Evolutionary conservation across 2,113 vertebrate species (phyloP), one percentile per base, ranked within the genome.

Genomic region (Grammomys surdaster): DNA sequence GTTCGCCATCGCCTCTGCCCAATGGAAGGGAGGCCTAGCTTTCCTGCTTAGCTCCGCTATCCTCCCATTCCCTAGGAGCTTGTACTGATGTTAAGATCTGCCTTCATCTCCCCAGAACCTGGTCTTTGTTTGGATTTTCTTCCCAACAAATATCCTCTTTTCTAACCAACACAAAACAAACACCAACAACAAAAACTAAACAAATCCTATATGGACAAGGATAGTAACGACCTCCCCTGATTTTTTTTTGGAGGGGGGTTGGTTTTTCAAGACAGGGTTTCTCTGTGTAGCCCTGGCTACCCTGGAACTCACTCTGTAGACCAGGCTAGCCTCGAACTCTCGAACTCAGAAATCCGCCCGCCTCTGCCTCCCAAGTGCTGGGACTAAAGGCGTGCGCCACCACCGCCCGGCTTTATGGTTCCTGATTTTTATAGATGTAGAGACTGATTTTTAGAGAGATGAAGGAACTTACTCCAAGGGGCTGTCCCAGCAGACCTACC

Each of bases 71-170:
- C n/a, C 80, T 33, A 7, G 33, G 17, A 77, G 22, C 77, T 46
- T 20, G 0, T 13, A n/a, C 63, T 70, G 10, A 26, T 28, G 36
- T n/a, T 11, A 67, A 40, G 26, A 10, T 12, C 56, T 43, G 40
- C 36, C 54, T 63, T 91, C 36, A 43, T 86, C 60, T 26, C 65
- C 36, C 63, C 5, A 16, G 67, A 56, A 72, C 20, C 78, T 46
- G n/a, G 51, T n/a, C 58, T 78, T 86, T 73, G 73, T n/a, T 93
- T 54, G 56, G 60, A 65, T 95, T 87, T 96, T 51, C 51, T 48
- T 92, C 81, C 70, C 63, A 54, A 28, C 20, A 51, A 90, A 33
- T 40, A 63, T 17, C 40, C 58, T 28, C 78, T 76, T 89, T 96
- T 69, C 82, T 40, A n/a, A 33, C 82, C 58, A 63, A 84, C 26